Evolutionary conservation across 2,888 invertebrate species (phyloP).

Genomic region (Chydorus sphaericus): DNA sequence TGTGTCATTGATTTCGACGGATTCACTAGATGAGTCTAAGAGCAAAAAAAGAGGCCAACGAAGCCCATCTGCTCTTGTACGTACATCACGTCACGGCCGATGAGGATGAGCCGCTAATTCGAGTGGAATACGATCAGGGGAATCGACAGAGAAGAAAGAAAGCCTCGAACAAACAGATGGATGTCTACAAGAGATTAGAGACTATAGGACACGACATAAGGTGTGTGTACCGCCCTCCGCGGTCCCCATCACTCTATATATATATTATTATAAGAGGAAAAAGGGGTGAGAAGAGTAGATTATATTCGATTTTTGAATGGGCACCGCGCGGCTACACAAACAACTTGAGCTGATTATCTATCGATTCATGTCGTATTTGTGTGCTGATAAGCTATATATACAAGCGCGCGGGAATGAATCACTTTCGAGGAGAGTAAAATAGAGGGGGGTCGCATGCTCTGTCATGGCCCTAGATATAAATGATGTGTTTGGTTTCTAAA

Average conservation of each 20-base stretch:
- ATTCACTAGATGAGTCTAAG: too few species aligned
- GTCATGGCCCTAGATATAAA: too few species aligned
- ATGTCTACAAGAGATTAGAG: background rate
- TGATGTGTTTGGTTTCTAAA: too few species aligned
- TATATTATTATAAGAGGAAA: background rate
- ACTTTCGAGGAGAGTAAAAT: background rate
- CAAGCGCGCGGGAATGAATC: background rate
- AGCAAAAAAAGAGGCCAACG: slow-evolving; percentile 2
- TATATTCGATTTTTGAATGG: background rate
- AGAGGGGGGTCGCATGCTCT: background rate
- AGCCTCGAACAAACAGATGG: background rate
- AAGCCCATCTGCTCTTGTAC: background rate
- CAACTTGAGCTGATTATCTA: background rate
- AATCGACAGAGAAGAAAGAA: background rate
- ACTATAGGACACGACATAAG: too few species aligned
- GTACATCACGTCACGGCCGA: background rate
- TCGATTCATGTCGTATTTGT: background rate
- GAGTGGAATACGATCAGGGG: background rate
- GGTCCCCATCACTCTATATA: too few species aligned
- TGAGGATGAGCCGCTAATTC: slow-evolving; percentile 2
- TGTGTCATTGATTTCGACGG: too few species aligned
- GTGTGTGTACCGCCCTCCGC: too few species aligned
- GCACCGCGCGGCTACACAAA: background rate
- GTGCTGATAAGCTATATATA: background rate
- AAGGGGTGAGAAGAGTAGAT: background rate